Conservation (phyloP, 2,113 vertebrate genomes). For the Mugil cephalus region DNA sequence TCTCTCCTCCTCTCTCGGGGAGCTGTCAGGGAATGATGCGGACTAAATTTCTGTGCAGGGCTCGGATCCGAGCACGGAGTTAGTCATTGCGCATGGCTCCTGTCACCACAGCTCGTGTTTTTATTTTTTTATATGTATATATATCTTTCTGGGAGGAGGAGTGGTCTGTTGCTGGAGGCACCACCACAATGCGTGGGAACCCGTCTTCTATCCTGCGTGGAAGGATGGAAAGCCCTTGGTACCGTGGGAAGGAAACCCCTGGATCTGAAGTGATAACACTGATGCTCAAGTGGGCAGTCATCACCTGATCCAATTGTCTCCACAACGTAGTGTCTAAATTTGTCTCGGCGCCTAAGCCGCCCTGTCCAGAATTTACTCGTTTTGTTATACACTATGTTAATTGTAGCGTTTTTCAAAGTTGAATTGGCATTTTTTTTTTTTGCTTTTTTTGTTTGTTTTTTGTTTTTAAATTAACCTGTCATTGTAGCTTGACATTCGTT, state of each 20-base stretch:
- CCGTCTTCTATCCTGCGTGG: conserved; percentile 58
- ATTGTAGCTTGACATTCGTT: too few relatives aligned
- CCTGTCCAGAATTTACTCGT: conserved; percentile 5
- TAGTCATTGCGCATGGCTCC: conserved; percentile 77
- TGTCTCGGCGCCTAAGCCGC: conserved; percentile 22
- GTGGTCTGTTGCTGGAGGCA: conserved; percentile 49
- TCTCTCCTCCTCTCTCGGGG: conserved; percentile 33
- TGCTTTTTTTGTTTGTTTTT: neutral
- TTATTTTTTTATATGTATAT: neutral
- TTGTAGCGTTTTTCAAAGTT: neutral
- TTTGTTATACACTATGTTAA: neutral
- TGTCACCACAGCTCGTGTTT: conserved; percentile 54
- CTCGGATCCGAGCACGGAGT: conserved; percentile 46
- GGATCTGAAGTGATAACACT: conserved; percentile 71
- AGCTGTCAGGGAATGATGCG: conserved; percentile 77
- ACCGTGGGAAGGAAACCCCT: conserved; percentile 83
- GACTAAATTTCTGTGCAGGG: conserved; percentile 69
- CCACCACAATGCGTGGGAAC: conserved; percentile 68
- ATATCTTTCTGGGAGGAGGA: conserved; percentile 34
- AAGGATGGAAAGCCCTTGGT: conserved; percentile 81
- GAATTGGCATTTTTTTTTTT: neutral
- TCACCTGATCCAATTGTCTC: conserved; percentile 61
- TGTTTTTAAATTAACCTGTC: too few relatives aligned
- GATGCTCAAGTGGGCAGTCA: conserved; percentile 68
- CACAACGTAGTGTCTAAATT: conserved; percentile 34